phyloP scores from a whole-genome alignment of 2,797 vertebrate species.

The Tachyglossus aculeatus region DNA sequence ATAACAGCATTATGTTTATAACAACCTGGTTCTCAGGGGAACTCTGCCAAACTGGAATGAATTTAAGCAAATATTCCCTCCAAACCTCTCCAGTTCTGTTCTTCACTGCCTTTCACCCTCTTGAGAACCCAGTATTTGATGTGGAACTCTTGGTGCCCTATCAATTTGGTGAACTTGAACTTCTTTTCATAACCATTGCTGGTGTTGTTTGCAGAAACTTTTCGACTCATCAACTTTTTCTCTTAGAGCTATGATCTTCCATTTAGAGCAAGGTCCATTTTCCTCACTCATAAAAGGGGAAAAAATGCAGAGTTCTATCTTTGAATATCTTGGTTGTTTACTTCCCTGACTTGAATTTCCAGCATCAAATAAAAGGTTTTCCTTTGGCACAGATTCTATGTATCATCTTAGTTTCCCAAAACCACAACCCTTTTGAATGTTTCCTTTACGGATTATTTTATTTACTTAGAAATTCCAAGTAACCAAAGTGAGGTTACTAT shows the following conservation, averaged over 20 bases:
- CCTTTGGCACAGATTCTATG: constrained; percentile 23
- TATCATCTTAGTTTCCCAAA: constrained; percentile 48
- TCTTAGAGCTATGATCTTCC: constrained; percentile 36
- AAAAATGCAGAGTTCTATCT: constrained; percentile 45
- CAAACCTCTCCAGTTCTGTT: neutral
- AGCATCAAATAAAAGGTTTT: constrained; percentile 30
- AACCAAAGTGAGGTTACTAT: constrained; percentile 17
- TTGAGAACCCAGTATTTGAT: neutral
- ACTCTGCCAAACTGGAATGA: neutral
- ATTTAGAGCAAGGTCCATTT: constrained; percentile 46
- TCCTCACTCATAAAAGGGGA: constrained; percentile 32
- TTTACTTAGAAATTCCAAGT: constrained; percentile 35
- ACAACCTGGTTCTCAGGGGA: neutral
- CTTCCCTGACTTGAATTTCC: constrained; percentile 50
- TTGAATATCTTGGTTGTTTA: constrained; percentile 59
- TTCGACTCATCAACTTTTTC: constrained; percentile 23
- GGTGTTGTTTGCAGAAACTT: constrained; percentile 30
- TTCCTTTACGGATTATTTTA: constrained; percentile 51
- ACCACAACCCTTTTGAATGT: constrained; percentile 38
- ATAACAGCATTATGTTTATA: neutral
- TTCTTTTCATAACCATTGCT: neutral
- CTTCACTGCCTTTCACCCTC: neutral
- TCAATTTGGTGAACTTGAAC: neutral
- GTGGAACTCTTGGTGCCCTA: neutral
- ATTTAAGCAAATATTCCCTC: neutral